Evolutionary conservation across 2,888 invertebrate genomes (phyloP), one percentile per base, ranked within the genome.

Genomic region (Sisyra nigra): DNA sequence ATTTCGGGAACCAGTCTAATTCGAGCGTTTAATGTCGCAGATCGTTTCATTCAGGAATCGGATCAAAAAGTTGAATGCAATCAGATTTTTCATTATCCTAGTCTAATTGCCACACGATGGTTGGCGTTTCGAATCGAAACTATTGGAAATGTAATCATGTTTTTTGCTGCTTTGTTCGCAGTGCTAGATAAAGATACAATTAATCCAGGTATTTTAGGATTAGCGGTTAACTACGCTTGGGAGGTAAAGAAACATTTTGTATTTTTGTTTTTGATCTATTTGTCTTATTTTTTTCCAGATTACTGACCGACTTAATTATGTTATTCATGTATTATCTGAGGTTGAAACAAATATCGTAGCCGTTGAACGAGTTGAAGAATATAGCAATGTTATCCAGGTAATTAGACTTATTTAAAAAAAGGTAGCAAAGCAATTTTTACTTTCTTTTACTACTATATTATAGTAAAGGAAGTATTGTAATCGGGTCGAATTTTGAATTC

Each of bases 261-360:
- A n/a, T n/a, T n/a, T n/a, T n/a, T n/a, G n/a, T n/a, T n/a, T n/a
- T n/a, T n/a, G n/a, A n/a, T n/a, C n/a, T n/a, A n/a, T n/a, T n/a
- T n/a, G n/a, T n/a, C n/a, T n/a, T n/a, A n/a, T n/a, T 18, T 15
- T 33, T n/a, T 39, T 39, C 45, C 58, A 89, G 86, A 84, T 91
- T 47, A 96, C 96, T 0, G 89, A 91, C 72, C 91, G 89, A 0
- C 66, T 97, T 33, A 97, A 94, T 64, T 93, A 93, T 89, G 68
- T 97, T 52, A 93, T 97, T 15, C 72, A 94, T 49, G 92, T 93
- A 87, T 86, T 89, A 0, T 88, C 91, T 2, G 94, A 96, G 57
- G 83, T 97, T 36, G 97, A 97, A 67, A 92, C 94, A 0, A 96
- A 96, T 61, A 92, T 96, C 53, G 94, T 96, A 1, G 87, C 94